Percentiles rank a stretch among this genome's conserved stretches.
Conservation (phyloP, 2,888 invertebrate species). For the Stegana nigrithorax region DNA sequence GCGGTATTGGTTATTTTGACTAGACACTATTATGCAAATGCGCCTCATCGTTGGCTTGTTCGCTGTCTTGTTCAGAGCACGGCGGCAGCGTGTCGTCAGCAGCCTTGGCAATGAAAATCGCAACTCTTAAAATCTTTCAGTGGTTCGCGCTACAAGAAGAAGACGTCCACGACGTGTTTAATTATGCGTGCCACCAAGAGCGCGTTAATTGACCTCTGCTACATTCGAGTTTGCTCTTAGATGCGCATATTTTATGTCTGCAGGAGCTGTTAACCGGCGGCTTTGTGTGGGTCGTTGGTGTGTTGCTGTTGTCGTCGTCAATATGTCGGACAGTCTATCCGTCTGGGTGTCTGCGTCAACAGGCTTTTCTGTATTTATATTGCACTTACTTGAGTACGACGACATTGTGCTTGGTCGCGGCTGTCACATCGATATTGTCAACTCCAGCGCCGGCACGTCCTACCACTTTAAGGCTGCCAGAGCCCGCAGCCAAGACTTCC, state of each 20-base stretch:
- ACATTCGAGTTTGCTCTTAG: not conserved
- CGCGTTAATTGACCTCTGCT: slow-evolving; percentile 40
- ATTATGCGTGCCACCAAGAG: slow-evolving; percentile 42
- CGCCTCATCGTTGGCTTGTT: not conserved
- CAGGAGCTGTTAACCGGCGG: not conserved
- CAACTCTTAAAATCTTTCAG: not conserved
- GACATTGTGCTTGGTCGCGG: slow-evolving; percentile 86
- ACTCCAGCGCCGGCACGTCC: slow-evolving; percentile 99
- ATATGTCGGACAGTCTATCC: not conserved
- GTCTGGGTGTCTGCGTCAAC: not conserved
- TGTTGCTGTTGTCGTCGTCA: not conserved
- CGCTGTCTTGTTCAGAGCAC: not conserved
- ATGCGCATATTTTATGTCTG: slow-evolving; percentile 32
- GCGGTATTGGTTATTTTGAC: slow-evolving; percentile 48
- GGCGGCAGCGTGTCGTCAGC: not conserved
- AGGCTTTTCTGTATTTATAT: too few species aligned
- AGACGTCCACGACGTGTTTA: slow-evolving; percentile 30
- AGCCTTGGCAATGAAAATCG: slow-evolving; percentile 26
- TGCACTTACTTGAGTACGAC: slow-evolving; percentile 92
- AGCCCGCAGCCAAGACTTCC: slow-evolving; percentile 82
- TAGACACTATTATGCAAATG: slow-evolving; percentile 59
- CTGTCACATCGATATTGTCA: slow-evolving; percentile 93
- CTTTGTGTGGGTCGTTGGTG: too few species aligned
- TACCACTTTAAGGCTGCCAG: slow-evolving; percentile 82
- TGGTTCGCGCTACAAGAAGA: too few species aligned